These are phyloP conservation scores for Labrus mixtus DNA, from an alignment of 2,113 vertebrate genomes.

Conservation along the genomic window DNA sequence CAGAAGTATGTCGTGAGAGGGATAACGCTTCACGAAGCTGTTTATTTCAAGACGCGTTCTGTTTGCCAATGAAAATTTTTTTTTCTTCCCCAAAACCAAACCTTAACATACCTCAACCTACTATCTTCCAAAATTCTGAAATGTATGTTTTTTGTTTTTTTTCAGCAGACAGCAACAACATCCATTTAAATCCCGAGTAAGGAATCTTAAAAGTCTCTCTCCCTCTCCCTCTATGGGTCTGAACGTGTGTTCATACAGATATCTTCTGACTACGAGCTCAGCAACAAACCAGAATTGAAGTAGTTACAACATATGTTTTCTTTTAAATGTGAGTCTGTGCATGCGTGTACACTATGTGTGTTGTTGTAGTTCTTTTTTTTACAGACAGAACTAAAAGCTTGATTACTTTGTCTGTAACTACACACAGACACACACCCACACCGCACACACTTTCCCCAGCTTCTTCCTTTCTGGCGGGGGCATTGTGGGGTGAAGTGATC, in stretches of 20 bases:
- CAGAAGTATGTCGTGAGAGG: too few relatives aligned
- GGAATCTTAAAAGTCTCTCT: too few relatives aligned
- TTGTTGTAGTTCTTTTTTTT: slow-evolving; percentile 55
- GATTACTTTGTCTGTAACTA: slow-evolving; percentile 55
- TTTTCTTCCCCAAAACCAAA: too few relatives aligned
- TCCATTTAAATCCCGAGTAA: too few relatives aligned
- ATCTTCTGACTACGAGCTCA: slow-evolving; percentile 16
- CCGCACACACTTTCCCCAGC: slow-evolving; percentile 54
- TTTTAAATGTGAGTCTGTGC: neutral
- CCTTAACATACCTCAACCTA: too few relatives aligned
- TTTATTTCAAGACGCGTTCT: too few relatives aligned
- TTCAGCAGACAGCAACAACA: too few relatives aligned
- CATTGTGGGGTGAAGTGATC: slow-evolving; percentile 84
- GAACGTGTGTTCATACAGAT: neutral
- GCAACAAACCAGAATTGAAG: slow-evolving; percentile 30
- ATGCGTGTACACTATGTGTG: slow-evolving; percentile 19
- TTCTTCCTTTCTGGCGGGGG: slow-evolving; percentile 75
- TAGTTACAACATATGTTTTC: slow-evolving; percentile 18
- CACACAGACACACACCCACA: slow-evolving; percentile 33
- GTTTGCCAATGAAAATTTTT: too few relatives aligned
- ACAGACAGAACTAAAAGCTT: slow-evolving; percentile 42
- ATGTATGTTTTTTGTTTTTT: too few relatives aligned
- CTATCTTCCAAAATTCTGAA: too few relatives aligned
- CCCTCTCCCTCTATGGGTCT: neutral
- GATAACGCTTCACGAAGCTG: too few relatives aligned